A percentile compares a stretch with the other conserved stretches of the same genome.
Evolutionary conservation across 1,140 invertebrate species (phyloP).

Genomic region (Euglossa dilemma): DNA sequence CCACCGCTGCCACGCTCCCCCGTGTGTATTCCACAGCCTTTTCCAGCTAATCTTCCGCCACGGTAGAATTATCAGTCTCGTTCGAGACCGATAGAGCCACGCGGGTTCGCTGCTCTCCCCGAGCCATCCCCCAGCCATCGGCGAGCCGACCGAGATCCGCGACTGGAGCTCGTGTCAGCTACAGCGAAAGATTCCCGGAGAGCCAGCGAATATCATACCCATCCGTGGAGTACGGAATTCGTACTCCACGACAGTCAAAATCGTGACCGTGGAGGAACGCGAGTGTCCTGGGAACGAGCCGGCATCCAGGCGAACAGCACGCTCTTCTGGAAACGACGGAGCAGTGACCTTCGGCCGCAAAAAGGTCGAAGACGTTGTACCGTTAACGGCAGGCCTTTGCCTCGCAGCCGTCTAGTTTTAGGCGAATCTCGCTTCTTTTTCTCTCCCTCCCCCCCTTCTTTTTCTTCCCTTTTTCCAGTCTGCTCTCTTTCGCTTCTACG

Average conservation of each 20-base stretch:
- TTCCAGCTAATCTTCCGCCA: background rate
- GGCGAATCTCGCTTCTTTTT: constrained; percentile 56
- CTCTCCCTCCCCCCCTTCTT: background rate
- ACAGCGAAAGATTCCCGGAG: background rate
- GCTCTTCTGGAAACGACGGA: constrained; percentile 43
- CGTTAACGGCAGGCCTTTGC: constrained; percentile 43
- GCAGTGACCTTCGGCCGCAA: constrained; percentile 51
- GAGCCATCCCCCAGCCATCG: no score
- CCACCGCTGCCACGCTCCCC: background rate
- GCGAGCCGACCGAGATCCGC: background rate
- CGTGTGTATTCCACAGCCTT: background rate
- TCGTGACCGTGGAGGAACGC: constrained; percentile 17
- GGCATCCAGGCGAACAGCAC: background rate
- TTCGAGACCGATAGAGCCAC: background rate
- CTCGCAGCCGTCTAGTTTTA: constrained; percentile 1
- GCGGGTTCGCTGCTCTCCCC: no score
- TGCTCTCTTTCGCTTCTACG: constrained; percentile 34
- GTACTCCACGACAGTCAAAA: constrained; percentile 21
- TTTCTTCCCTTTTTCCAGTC: constrained; percentile 5
- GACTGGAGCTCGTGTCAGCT: background rate
- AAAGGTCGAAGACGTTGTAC: constrained; percentile 49
- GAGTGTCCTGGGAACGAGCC: constrained; percentile 13
- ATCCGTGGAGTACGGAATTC: background rate
- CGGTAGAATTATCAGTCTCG: background rate
- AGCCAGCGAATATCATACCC: background rate